A percentile compares a stretch with the other conserved stretches of the same genome.
Conservation (phyloP, 2,113 vertebrate species). For the Vombatus ursinus region DNA sequence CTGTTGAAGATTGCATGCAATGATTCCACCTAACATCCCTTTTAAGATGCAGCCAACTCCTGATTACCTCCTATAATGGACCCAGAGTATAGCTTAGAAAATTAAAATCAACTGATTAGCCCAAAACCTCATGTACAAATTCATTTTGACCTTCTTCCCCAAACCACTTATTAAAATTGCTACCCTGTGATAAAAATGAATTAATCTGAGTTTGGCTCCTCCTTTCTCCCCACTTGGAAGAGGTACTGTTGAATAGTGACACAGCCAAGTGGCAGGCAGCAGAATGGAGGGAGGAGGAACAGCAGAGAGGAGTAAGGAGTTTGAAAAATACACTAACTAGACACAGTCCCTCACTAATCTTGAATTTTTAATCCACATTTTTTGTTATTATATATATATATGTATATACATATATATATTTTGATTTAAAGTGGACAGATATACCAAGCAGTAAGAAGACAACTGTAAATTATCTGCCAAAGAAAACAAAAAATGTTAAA, state of each 20-base stretch:
- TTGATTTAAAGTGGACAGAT: background rate
- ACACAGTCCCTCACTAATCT: no score
- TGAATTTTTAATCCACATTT: no score
- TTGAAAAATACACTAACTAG: background rate
- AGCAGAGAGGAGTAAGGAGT: background rate
- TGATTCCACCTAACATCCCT: background rate
- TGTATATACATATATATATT: background rate
- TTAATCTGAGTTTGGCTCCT: background rate
- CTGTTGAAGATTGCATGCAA: constrained; percentile 13
- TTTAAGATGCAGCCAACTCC: constrained; percentile 2
- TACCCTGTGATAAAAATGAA: background rate
- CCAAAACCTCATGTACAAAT: background rate
- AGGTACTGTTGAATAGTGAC: background rate
- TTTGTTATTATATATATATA: background rate
- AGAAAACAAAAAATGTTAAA: background rate
- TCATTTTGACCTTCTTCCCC: constrained; percentile 1
- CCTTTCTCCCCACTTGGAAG: background rate
- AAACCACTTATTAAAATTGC: background rate
- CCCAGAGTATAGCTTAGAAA: constrained; percentile 37
- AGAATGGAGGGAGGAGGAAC: background rate
- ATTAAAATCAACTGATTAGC: constrained; percentile 43
- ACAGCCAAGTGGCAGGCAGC: background rate
- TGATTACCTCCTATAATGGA: background rate
- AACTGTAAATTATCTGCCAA: background rate
- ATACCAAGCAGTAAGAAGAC: background rate